Conservation (phyloP, 2,113 vertebrate genomes). For the Lophura nycthemera region DNA sequence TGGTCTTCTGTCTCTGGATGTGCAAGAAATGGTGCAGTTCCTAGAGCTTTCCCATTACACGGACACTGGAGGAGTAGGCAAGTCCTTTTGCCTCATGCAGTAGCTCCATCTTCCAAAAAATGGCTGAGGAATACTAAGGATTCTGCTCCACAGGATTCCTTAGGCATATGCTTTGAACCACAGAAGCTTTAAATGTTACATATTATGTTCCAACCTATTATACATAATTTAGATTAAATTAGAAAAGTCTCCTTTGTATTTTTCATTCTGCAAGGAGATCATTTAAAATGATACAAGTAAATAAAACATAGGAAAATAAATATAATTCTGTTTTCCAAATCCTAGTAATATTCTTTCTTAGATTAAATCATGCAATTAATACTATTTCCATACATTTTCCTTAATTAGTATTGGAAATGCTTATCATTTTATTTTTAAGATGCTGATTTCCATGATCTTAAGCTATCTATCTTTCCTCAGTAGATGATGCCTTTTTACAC, state of each 20-base stretch:
- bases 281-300: not conserved
- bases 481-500: not conserved
- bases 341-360: not conserved
- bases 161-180: not conserved
- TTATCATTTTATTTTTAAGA: conserved; percentile 3
- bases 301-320: not conserved
- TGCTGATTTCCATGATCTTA: not conserved
- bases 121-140: not conserved
- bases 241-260: not conserved
- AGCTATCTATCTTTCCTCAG: not conserved
- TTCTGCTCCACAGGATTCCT: no score
- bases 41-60: not conserved
- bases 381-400: not conserved
- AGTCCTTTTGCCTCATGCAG: not conserved
- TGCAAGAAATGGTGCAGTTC: not conserved
- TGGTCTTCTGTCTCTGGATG: rapidly evolving
- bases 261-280: not conserved
- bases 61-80: not conserved
- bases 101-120: not conserved
- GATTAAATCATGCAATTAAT: not conserved
- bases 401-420: not conserved
- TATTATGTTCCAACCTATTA: not conserved
- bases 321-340: not conserved
- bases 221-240: not conserved
- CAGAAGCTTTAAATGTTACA: not conserved